Percentiles rank a stretch among this genome's conserved stretches.
These are phyloP conservation scores for Sardina pilchardus DNA, from an alignment of 2,113 vertebrate genomes.

Conservation along the genomic window DNA sequence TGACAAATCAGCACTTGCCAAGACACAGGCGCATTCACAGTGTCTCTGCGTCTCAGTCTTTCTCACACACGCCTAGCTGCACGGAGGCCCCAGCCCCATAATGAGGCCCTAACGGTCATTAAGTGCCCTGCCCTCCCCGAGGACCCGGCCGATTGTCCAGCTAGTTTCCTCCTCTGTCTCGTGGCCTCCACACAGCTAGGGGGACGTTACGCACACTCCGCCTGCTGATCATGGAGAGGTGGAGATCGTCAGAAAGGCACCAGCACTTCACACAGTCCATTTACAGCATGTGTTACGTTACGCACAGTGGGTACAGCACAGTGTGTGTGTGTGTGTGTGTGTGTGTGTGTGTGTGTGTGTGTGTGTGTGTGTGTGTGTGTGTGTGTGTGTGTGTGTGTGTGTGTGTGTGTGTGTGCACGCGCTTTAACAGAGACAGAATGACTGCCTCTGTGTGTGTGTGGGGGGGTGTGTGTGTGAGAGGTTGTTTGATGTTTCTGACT, in stretches of 20 bases:
- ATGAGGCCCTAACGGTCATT: background rate
- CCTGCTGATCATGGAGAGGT: background rate
- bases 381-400: background rate
- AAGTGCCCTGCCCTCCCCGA: background rate
- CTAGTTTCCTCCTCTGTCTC: background rate
- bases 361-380: background rate
- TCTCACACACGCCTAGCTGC: background rate
- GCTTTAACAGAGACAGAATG: too few relatives aligned
- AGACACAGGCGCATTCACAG: background rate
- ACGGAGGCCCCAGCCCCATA: background rate
- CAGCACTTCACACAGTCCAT: background rate
- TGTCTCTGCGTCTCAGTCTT: background rate
- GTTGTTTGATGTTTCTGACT: constrained; percentile 26
- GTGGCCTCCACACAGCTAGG: background rate
- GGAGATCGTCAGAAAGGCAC: background rate
- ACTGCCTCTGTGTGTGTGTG: background rate
- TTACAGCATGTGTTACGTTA: background rate
- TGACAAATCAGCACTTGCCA: background rate
- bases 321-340: background rate
- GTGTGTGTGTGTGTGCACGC: background rate
- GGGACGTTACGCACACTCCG: background rate
- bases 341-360: too few relatives aligned
- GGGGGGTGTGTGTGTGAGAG: background rate
- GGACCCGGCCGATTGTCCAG: background rate
- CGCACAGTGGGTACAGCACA: too few relatives aligned